Evolutionary conservation across 2,888 invertebrate genomes (phyloP), one percentile per base, ranked within the genome.

Genomic region (Bellardia pandia): DNA sequence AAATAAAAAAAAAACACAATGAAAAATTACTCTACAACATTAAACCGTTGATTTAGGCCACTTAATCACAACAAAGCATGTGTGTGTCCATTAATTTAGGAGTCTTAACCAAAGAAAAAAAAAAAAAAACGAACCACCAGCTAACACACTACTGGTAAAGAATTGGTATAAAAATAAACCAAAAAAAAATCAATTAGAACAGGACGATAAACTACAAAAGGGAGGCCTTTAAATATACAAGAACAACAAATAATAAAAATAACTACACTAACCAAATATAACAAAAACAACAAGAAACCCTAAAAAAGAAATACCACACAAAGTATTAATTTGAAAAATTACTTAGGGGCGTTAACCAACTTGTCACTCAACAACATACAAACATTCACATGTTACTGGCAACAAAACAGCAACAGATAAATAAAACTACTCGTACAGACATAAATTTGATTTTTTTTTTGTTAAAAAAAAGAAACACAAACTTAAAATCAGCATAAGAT

Each of bases 301-400:
- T 76, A 80, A 80, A 74, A 74, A 71, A 69, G 62, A 82, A 85
- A 85, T 85, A 83, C 85, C 85, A 88, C 85, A 85, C 85, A 85
- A 82, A 88, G 89, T 88, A 90, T 89, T 88, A 80, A 89, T 89
- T 86, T 89, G 90, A 90, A 89, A 90, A 90, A 90, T 90, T 88
- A 90, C 89, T 89, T 83, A 88, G 87, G 88, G 90, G 90, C 89
- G 90, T 89, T 72, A 80, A 89, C 89, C 89, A 86, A 88, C 88
- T 90, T 90, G 89, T 90, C 90, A 90, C 90, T 89, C 90, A 89
- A 69, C 85, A 85, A 79, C 85, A 85, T 79, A 75, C 66, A 72
- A 71, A 62, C 58, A 80, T 69, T 79, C 78, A 66, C 13, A 78
- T 75, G 56, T 30, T 80, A 30, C 16, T 71, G 40, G 48, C 69